Conservation (phyloP, 2,888 invertebrate genomes). For the Orthonevra nobilis region DNA sequence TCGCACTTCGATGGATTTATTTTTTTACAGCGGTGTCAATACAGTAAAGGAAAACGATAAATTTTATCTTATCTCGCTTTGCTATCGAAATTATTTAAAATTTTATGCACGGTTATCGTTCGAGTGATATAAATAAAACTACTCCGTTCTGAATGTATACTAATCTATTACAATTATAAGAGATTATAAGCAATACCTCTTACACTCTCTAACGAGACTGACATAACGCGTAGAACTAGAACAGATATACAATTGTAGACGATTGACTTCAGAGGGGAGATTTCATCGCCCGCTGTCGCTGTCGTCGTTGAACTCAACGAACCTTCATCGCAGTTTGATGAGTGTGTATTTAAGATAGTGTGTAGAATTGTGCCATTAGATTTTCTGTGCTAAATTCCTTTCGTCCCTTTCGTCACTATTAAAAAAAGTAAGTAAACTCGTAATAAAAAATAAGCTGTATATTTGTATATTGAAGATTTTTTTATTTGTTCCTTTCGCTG, state of each 20-base stretch:
- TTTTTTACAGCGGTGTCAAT: no score
- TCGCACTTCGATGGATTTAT: no score
- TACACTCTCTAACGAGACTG: conserved; percentile 19
- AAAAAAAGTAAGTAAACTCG: conserved; percentile 71
- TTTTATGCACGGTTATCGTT: no score
- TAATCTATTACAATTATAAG: conserved; percentile 58
- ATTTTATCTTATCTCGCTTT: no score
- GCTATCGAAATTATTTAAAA: no score
- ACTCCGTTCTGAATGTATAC: conserved; percentile 15
- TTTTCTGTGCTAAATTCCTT: conserved; percentile 73
- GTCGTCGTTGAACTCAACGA: conserved; percentile 69
- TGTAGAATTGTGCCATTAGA: conserved; percentile 74
- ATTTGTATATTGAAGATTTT: conserved; percentile 8
- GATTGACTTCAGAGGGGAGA: conserved; percentile 50
- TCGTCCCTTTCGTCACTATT: conserved; percentile 72
- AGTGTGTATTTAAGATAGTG: conserved; percentile 73
- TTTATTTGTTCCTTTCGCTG: not conserved
- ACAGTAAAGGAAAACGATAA: no score
- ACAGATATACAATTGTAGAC: conserved; percentile 29
- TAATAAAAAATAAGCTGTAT: conserved; percentile 33
- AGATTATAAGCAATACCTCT: conserved; percentile 38
- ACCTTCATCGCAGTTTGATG: conserved; percentile 65
- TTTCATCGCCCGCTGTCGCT: conserved; percentile 57
- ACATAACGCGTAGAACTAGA: conserved; percentile 36
- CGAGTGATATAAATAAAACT: no score